Evolutionary conservation across 2,113 vertebrate species (phyloP).

Genomic region (Peromyscus leucopus): DNA sequence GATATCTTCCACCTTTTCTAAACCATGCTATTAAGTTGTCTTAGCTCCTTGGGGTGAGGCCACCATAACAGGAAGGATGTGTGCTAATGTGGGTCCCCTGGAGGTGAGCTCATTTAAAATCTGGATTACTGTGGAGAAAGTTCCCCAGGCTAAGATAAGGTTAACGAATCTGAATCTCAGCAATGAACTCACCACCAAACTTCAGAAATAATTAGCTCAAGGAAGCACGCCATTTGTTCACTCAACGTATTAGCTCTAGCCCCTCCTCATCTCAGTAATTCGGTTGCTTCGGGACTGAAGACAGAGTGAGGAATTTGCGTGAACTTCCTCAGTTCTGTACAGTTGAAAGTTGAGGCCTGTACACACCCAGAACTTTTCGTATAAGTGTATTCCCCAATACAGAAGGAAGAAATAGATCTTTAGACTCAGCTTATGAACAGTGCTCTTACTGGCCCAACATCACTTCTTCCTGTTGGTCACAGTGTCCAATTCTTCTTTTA

Average conservation of each 20-base stretch:
- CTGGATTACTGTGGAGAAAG: constrained; percentile 63
- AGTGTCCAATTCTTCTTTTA: not conserved
- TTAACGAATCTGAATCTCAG: not conserved
- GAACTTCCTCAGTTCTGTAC: not conserved
- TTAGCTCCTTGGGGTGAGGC: constrained; percentile 79
- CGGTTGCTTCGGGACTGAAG: not conserved
- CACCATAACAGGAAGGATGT: constrained; percentile 39
- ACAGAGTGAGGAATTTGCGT: not conserved
- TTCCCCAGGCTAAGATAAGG: constrained; percentile 58
- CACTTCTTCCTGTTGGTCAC: not conserved
- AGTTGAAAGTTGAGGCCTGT: not conserved
- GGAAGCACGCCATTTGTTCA: constrained; percentile 30
- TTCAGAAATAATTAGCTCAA: constrained; percentile 66
- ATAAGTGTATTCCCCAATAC: not conserved
- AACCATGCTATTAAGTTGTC: constrained; percentile 83
- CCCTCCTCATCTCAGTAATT: not conserved
- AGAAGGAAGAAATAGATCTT: not conserved
- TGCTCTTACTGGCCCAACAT: not conserved
- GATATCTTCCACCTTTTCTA: constrained; percentile 87
- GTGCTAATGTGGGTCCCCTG: constrained; percentile 61
- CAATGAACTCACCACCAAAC: constrained; percentile 60
- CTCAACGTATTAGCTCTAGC: not conserved
- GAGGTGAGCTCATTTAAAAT: constrained; percentile 69
- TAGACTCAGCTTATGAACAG: not conserved
- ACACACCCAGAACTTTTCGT: not conserved